These are phyloP conservation scores for Oedothorax gibbosus DNA, from an alignment of 1,140 invertebrate genomes.

Conservation along the genomic window DNA sequence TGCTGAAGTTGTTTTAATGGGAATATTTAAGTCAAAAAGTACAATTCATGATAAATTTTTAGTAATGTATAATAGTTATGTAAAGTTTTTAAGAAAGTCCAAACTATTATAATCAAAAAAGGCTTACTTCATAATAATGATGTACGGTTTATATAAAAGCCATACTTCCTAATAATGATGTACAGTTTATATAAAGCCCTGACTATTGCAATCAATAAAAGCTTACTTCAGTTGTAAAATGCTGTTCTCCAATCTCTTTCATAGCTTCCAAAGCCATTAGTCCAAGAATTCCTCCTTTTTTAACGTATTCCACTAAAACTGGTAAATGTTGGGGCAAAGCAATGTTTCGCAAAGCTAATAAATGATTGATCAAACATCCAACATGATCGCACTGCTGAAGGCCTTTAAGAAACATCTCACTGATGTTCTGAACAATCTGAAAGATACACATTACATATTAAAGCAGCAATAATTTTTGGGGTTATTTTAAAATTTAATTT, in stretches of 20 bases:
- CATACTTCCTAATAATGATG: no score
- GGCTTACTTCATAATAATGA: no score
- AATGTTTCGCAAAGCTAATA: constrained; percentile 49
- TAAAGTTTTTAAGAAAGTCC: no score
- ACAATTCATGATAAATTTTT: no score
- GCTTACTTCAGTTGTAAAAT: constrained; percentile 51
- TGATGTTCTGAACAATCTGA: constrained; percentile 69
- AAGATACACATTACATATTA: constrained; percentile 69
- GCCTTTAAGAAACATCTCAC: constrained; percentile 74
- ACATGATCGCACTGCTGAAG: constrained; percentile 69
- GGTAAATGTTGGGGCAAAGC: constrained; percentile 48
- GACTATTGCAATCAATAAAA: neutral
- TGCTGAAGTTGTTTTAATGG: no score
- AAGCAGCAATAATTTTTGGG: constrained; percentile 53
- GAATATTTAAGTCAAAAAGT: no score
- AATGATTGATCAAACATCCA: constrained; percentile 29
- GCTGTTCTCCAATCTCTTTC: constrained; percentile 50
- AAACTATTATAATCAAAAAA: no score
- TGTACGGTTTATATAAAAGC: no score
- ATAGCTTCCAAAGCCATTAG: constrained; percentile 52
- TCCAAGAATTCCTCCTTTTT: constrained; percentile 44
- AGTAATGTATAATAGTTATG: no score
- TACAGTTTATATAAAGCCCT: no score
- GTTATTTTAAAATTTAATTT: no score
- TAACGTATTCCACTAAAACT: constrained; percentile 42